These are phyloP conservation scores for Terebella lapidaria DNA, from an alignment of 2,888 invertebrate genomes.

Conservation along the genomic window DNA sequence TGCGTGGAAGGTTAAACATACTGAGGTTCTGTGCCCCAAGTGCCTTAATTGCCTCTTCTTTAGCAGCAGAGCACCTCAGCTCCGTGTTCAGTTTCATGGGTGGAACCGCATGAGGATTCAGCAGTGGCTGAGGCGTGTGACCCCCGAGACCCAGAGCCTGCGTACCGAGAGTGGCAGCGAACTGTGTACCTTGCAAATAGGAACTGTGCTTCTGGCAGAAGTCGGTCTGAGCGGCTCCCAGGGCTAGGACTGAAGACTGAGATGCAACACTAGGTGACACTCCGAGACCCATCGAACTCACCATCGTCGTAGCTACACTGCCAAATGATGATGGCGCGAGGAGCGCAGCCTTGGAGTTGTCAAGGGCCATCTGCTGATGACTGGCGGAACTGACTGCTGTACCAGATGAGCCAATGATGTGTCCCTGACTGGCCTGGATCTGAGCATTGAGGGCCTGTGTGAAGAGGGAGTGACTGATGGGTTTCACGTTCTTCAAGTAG, in stretches of 20 bases:
- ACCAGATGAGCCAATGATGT: not conserved
- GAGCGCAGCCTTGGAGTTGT: not conserved
- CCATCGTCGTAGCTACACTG: not conserved
- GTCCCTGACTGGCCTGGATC: not conserved
- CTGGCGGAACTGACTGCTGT: not conserved
- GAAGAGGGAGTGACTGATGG: not conserved
- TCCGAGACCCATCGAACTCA: not conserved
- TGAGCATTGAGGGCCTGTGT: not conserved
- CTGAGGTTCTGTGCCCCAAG: not conserved
- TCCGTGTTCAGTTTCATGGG: not conserved
- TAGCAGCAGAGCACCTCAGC: not conserved
- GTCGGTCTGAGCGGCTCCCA: not conserved
- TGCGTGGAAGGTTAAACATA: slow-evolving; percentile 6
- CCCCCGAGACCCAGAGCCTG: not conserved
- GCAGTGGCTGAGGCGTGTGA: not conserved
- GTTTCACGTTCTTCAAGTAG: not conserved
- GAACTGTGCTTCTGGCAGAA: not conserved
- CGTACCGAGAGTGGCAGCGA: not conserved
- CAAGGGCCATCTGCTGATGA: not conserved
- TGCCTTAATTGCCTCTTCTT: not conserved
- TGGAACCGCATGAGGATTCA: not conserved
- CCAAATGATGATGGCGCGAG: not conserved
- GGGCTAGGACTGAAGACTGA: not conserved
- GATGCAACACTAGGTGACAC: not conserved
- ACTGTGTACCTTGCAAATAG: not conserved